Evolutionary conservation across 2,113 vertebrate genomes (phyloP), one percentile per base, ranked within the genome.

Genomic region (Passer montanus): DNA sequence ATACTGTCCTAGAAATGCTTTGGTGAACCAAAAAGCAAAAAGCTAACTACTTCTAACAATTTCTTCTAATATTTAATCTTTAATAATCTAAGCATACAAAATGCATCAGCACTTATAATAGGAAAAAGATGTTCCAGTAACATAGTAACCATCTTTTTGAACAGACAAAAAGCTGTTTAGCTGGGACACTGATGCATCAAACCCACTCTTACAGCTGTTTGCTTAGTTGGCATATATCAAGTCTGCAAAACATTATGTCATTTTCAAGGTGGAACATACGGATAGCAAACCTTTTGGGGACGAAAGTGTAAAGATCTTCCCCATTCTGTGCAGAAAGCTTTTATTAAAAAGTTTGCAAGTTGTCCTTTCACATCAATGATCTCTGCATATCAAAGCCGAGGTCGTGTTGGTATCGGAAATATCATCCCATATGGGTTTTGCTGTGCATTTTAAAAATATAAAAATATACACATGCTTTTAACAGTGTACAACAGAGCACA

Each of bases 401-500:
- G 94, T 96, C 80, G 67, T 92, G 92, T 84, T 96, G 93, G 87
- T 95, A 96, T 95, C 88, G 60, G 93, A 96, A 95, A 94, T 95
- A 93, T 95, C 95, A 94, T 96, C 94, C 91, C 91, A 95, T 94
- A 94, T 62, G 90, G 92, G 95, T 82, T 97, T 96, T 89, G 94
- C 93, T 95, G 92, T 87, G 93, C 88, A 93, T 96, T 96, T 97
- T 92, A 94, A 96, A 97, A 96, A 97, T 96, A 97, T 96, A 96
- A 95, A 95, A 84, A 96, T 92, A 96, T 72, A 94, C 90, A 96
- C 92, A 78, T 90, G 93, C 90, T 96, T 96, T 96, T 95, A 95
- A 93, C 80, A 89, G 94, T 79, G 92, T 95, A 94, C 90, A 96
- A 90, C 4, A 4, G 94, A 94, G 95, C 88, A 95, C 83, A 92